A percentile compares a stretch with the other conserved stretches of the same genome.
These are phyloP conservation scores for Donacobius atricapilla DNA, from an alignment of 2,113 vertebrate genomes.

Conservation along the genomic window DNA sequence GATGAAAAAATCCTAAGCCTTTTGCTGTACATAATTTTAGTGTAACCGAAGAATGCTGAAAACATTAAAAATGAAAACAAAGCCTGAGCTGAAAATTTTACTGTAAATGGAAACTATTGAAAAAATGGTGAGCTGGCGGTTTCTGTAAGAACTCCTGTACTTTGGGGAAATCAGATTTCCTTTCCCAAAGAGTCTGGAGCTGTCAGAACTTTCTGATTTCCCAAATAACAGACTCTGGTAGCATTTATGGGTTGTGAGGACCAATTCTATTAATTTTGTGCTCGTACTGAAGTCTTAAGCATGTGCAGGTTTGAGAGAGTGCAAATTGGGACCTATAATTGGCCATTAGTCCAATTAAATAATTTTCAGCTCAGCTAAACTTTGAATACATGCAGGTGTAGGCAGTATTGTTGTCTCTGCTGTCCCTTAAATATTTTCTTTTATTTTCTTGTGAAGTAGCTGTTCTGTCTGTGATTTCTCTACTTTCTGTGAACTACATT, in stretches of 20 bases:
- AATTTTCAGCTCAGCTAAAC: not conserved
- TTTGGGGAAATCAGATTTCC: not conserved
- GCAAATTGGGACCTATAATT: not conserved
- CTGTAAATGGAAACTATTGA: not conserved
- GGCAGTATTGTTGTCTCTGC: not conserved
- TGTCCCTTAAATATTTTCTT: not conserved
- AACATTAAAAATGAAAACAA: constrained; percentile 3
- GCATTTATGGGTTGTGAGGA: not conserved
- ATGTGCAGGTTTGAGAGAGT: not conserved
- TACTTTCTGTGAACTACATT: not conserved
- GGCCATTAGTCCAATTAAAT: not conserved
- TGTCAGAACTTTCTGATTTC: not conserved
- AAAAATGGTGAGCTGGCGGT: not conserved
- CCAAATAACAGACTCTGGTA: not conserved
- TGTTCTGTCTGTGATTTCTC: not conserved
- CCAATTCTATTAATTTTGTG: not conserved
- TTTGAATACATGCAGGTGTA: not conserved
- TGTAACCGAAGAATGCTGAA: not conserved
- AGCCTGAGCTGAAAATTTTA: not conserved
- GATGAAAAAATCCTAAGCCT: not conserved
- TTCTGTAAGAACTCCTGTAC: not conserved
- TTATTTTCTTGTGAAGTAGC: not conserved
- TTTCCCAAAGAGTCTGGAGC: not conserved
- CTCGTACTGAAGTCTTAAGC: not conserved
- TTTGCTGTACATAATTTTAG: not conserved